These are phyloP conservation scores for Stenchaetothrips biformis DNA, from an alignment of 2,888 invertebrate genomes.

Conservation along the genomic window DNA sequence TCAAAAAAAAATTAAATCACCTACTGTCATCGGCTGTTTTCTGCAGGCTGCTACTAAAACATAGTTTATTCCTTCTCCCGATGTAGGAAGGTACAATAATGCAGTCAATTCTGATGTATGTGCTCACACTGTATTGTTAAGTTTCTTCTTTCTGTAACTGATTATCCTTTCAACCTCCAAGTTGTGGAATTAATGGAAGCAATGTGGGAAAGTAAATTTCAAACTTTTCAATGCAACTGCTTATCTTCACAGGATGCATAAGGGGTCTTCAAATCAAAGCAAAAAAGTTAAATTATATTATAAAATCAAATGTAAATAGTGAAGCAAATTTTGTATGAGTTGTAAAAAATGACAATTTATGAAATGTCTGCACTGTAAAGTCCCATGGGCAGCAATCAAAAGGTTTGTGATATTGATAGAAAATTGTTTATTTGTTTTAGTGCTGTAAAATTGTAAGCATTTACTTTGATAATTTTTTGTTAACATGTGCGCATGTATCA, in stretches of 20 bases:
- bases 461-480: not conserved
- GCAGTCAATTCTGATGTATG: constrained; percentile 54
- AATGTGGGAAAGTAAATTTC: no score
- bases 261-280: no score
- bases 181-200: no score
- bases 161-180: no score
- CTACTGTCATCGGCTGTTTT: no score
- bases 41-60: no score
- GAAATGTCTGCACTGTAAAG: not conserved
- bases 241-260: no score
- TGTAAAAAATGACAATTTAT: not conserved
- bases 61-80: no score
- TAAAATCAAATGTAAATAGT: not conserved
- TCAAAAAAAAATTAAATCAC: no score
- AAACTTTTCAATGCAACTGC: no score
- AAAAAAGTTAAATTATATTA: not conserved
- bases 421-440: not conserved
- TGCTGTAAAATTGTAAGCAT: not conserved
- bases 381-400: constrained; percentile 18
- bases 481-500: not conserved
- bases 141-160: no score
- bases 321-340: not conserved
- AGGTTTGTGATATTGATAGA: constrained; percentile 11
- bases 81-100: no score
- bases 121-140: constrained; percentile 51